Evolutionary conservation across 2,888 invertebrate genomes (phyloP), one percentile per base, ranked within the genome.

Genomic region (Helobdella robusta): DNA sequence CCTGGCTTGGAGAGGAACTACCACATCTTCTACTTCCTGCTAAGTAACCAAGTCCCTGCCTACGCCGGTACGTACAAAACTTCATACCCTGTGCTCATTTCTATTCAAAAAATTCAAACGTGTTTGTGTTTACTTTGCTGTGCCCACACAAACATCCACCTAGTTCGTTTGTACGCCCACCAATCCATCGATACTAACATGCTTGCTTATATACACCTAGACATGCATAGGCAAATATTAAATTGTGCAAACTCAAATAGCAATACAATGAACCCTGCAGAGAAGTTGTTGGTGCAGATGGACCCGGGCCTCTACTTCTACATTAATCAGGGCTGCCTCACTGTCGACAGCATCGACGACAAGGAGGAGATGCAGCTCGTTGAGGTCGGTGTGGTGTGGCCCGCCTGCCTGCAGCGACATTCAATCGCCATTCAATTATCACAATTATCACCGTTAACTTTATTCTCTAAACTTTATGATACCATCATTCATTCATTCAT

Each of bases 11-110:
- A 99, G 84, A 89, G 98, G 82, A 97, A 95, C 75, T 98, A 98
- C 87, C 98, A 98, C 83, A 97, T 98, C 83, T 99, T 98, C 90
- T 98, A 98, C 87, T 97, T 97, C 83, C 88, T 98, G 35, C 69
- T 76, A 66, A 74, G 75, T 23, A 71, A 72, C 62, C 64, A 66
- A 30, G 56, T 52, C 59, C 66, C 66, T 32, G 59, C 58, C 18
- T 64, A 34, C 40, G 63, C 63, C n/a, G 66, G 66, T 66, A 2
- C 3, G 66, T 36, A 35, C 50, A n/a, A 50, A 6, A n/a, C n/a
- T n/a, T n/a, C n/a, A n/a, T n/a, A n/a, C n/a, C n/a, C n/a, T n/a
- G n/a, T n/a, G n/a, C n/a, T n/a, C n/a, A n/a, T n/a, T n/a, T n/a
- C n/a, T n/a, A n/a, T n/a, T n/a, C n/a, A n/a, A n/a, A n/a, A n/a